Evolutionary conservation across 2,888 invertebrate genomes (phyloP).

Genomic region (Drosophila setosimentum): DNA sequence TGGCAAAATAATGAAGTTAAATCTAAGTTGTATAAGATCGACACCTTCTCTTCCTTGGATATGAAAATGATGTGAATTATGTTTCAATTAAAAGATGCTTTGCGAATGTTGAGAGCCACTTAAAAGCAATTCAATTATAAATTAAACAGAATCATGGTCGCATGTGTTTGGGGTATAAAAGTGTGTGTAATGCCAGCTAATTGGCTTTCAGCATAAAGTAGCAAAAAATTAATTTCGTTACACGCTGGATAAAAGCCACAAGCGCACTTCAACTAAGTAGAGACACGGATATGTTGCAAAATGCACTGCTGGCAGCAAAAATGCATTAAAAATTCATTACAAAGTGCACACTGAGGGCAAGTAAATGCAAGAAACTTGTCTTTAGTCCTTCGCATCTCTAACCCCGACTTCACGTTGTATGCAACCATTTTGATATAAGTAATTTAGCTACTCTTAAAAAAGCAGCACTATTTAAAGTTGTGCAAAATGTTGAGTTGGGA

Average conservation of each 20-base stretch:
- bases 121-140: conserved; percentile 69
- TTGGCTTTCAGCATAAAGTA: conserved; percentile 50
- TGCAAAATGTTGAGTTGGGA: neutral
- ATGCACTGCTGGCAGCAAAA: conserved; percentile 38
- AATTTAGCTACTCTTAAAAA: conserved; percentile 10
- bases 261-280: neutral
- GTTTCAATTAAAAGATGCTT: conserved; percentile 49
- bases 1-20: neutral
- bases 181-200: conserved; percentile 52
- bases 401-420: neutral
- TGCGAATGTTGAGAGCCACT: conserved; percentile 59
- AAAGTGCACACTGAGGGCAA: conserved; percentile 52
- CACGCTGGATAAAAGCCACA: conserved; percentile 14
- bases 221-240: conserved; percentile 62
- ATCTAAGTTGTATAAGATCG: neutral
- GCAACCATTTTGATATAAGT: conserved; percentile 29
- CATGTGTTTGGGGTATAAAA: conserved; percentile 34
- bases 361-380: conserved; percentile 58
- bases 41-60: neutral
- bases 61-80: conserved; percentile 17
- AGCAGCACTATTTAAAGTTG: neutral
- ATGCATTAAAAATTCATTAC: conserved; percentile 73
- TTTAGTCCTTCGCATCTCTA: conserved; percentile 12
- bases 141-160: conserved; percentile 54
- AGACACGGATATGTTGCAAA: conserved; percentile 26